These are phyloP conservation scores for Lutraria rhynchaena DNA, from an alignment of 1,140 invertebrate genomes.

Conservation along the genomic window DNA sequence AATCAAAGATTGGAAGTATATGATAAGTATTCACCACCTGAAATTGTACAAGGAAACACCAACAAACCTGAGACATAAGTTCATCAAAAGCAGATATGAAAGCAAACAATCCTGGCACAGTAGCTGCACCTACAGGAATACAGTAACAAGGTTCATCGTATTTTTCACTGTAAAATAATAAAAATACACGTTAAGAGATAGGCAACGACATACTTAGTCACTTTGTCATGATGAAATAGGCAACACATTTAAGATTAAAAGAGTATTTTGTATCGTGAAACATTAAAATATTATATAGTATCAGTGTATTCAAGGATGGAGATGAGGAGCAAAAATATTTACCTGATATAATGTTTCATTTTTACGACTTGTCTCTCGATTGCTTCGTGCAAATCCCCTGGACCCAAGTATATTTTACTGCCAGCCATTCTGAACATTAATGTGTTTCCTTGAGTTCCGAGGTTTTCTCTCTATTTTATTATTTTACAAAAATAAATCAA, in stretches of 20 bases:
- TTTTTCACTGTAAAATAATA: conserved; percentile 18
- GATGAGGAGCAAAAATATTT: too few species aligned
- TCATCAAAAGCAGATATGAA: conserved; percentile 40
- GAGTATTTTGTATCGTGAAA: too few species aligned
- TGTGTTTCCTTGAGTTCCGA: conserved; percentile 16
- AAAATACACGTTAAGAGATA: too few species aligned
- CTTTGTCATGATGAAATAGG: too few species aligned
- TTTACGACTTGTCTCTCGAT: conserved; percentile 19
- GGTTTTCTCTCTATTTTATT: conserved; percentile 38
- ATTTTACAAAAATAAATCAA: too few species aligned
- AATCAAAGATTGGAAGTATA: too few species aligned
- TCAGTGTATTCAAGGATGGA: too few species aligned
- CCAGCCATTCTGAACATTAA: conserved; percentile 50
- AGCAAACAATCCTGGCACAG: conserved; percentile 5
- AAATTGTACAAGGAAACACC: too few species aligned
- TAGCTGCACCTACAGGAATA: conserved; percentile 37
- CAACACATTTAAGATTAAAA: too few species aligned
- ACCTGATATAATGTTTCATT: conserved; percentile 48
- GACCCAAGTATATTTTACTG: conserved; percentile 30
- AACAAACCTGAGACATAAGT: conserved; percentile 40
- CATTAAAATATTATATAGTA: too few species aligned
- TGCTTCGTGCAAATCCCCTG: conserved; percentile 9
- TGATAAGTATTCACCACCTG: too few species aligned
- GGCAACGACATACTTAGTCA: too few species aligned
- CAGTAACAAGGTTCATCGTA: conserved; percentile 39